Evolutionary conservation across 2,113 vertebrate species (phyloP), one percentile per base, ranked within the genome.

Genomic region (Euleptes europaea): DNA sequence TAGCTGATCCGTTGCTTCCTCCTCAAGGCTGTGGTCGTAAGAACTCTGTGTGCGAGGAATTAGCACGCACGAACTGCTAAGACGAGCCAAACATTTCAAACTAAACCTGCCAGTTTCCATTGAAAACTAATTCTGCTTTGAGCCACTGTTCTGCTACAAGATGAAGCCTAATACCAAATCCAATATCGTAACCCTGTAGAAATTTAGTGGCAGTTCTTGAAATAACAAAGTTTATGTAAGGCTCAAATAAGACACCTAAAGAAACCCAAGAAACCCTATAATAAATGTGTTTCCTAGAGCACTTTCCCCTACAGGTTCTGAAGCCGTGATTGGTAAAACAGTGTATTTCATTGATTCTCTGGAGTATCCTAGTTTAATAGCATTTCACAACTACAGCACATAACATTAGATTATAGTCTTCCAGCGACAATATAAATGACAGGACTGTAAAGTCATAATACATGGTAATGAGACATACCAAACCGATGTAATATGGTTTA

Each of bases 401-500:
- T 88, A 90, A 91, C 87, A 93, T 94, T 95, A 90, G 89, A 92
- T 95, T 94, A 93, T 86, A 90, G 84, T 92, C 90, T 93, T 81
- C 88, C 82, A 88, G 88, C 91, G 87, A 4, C 92, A 89, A 85
- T 88, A 47, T 88, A 95, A 96, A 88, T 92, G 89, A 88, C 78
- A 85, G 84, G 85, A 92, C 91, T 90, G 85, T 94, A 94, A 96
- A 95, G 94, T 90, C 92, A 93, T 96, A 96, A 93, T 92, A 92
- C 49, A 80, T 42, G 76, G 88, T 95, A 96, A 96, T 96, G 95
- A 96, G 93, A 96, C 90, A 92, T 86, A 92, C 94, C 94, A 91
- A 93, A 90, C 57, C 79, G 93, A 80, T 92, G 88, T 92, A 94
- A 96, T 94, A 93, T 93, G 93, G 93, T 92, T 91, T 92, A 96